Conservation (phyloP, 2,113 vertebrate genomes). For the Gila orcuttii region DNA sequence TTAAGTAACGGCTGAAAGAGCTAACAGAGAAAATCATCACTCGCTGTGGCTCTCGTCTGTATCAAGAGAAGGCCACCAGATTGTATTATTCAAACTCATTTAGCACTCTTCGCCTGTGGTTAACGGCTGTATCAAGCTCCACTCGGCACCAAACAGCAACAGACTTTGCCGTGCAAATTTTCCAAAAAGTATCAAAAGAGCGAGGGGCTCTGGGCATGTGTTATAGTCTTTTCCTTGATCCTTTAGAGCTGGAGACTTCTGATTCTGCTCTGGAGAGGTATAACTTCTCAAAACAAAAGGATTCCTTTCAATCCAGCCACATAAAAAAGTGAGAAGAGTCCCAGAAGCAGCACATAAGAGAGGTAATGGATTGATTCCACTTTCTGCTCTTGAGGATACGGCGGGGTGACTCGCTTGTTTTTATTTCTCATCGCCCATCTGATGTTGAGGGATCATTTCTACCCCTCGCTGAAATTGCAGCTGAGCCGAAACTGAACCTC, state of each 20-base stretch:
- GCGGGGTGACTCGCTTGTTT: conserved; percentile 19
- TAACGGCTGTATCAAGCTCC: conserved; percentile 33
- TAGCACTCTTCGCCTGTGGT: conserved; percentile 33
- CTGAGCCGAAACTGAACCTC: conserved; percentile 44
- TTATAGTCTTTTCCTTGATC: conserved; percentile 37
- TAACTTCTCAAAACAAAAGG: conserved; percentile 46
- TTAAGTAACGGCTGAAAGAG: conserved; percentile 53
- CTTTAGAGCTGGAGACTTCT: conserved; percentile 13
- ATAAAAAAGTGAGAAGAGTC: conserved; percentile 47
- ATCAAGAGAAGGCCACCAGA: conserved; percentile 39
- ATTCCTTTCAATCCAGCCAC: conserved; percentile 26
- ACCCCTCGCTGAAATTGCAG: conserved; percentile 39
- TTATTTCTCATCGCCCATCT: conserved; percentile 48
- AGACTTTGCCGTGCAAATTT: conserved; percentile 24
- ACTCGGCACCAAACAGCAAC: conserved; percentile 39
- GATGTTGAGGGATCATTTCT: conserved; percentile 50
- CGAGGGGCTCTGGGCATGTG: conserved; percentile 14
- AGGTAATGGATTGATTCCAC: conserved; percentile 48
- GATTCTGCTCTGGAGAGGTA: conserved; percentile 23
- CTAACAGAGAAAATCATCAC: conserved; percentile 49
- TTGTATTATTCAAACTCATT: conserved; percentile 50
- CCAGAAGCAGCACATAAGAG: conserved; percentile 21
- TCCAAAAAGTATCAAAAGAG: neutral
- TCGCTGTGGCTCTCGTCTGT: conserved; percentile 33
- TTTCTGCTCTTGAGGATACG: conserved; percentile 33